Base-by-base conservation (phyloP, 2,888 invertebrate species). In the Meteorus cinctellus region DNA sequence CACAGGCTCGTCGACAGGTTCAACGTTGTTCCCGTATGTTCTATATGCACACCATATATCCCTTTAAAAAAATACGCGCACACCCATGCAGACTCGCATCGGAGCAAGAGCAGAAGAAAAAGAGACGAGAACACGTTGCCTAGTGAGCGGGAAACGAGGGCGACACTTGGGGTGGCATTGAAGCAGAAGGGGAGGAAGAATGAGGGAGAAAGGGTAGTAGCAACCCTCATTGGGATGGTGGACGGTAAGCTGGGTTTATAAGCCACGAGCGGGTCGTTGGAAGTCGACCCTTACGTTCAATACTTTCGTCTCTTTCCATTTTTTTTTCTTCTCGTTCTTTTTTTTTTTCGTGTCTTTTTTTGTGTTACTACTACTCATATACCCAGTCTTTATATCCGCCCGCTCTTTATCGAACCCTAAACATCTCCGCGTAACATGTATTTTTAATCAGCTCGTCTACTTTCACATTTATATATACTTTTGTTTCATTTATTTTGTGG, bases 381-480 rank as follows among this genome's bases (percentile, higher is more conserved):
- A 48, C 74, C 60, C 63, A 69, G 75, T 71, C 68, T 29, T 63
- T 76, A 72, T 51, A 62, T 55, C 67, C 67, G 67, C 72, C 67
- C 41, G 62, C 72, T 66, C 77, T 77, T 81, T 77, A 81, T 79
- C 77, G 69, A 55, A 72, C 80, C 77, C 81, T 81, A 81, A 84
- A 82, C 82, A 79, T 81, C 76, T 81, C 75, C 73, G 75, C 80
- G 78, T 79, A 81, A 82, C 83, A 86, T 86, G 83, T 82, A 83
- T 85, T 85, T 86, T 86, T 86, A 85, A 86, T 86, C 84, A 84
- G 82, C 55, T 79, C 80, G 78, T 78, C 79, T 78, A 74, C 80
- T 79, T 78, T 63, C 67, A 71, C 74, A 65, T 34, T 68, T 71
- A 59, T 55, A 60, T 71, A 55, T 10, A 55, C n/a, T 55, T 55